Conservation (phyloP, 1,140 invertebrate genomes). For the Chymomyza costata region DNA sequence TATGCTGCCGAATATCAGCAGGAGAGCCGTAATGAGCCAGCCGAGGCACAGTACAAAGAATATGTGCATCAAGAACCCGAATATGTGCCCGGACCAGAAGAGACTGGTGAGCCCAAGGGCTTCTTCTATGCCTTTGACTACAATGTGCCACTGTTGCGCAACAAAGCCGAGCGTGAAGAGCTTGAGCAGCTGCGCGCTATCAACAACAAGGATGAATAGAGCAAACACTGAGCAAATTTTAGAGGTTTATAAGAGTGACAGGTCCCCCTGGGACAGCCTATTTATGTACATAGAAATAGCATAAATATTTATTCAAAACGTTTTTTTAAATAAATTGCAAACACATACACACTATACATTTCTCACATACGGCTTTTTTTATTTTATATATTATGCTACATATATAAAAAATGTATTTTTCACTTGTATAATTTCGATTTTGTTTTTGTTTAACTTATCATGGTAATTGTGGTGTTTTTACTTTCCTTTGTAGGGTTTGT, state of each 20-base stretch:
- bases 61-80: slow-evolving; percentile 63
- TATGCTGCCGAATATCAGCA: slow-evolving; percentile 68
- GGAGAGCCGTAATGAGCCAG: slow-evolving; percentile 59
- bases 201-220: slow-evolving; percentile 65
- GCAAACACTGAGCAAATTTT: too few species aligned
- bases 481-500: slow-evolving; percentile 16
- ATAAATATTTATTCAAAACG: too few species aligned
- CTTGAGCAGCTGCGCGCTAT: slow-evolving; percentile 57
- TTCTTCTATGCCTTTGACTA: slow-evolving; percentile 83
- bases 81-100: slow-evolving; percentile 71
- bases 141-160: slow-evolving; percentile 76
- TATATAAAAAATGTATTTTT: slow-evolving; percentile 38
- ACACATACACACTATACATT: too few species aligned
- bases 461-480: slow-evolving; percentile 21
- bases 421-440: too few species aligned
- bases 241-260: too few species aligned
- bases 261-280: too few species aligned
- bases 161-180: slow-evolving; percentile 69
- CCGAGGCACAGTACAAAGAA: slow-evolving; percentile 44
- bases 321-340: too few species aligned
- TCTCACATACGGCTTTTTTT: too few species aligned
- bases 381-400: slow-evolving; percentile 2
- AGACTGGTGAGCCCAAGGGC: slow-evolving; percentile 79
- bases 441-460: slow-evolving; percentile 30
- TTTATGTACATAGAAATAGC: too few species aligned